phyloP scores from a whole-genome alignment of 2,797 vertebrate species.

The Lutjanus argentimaculatus region DNA sequence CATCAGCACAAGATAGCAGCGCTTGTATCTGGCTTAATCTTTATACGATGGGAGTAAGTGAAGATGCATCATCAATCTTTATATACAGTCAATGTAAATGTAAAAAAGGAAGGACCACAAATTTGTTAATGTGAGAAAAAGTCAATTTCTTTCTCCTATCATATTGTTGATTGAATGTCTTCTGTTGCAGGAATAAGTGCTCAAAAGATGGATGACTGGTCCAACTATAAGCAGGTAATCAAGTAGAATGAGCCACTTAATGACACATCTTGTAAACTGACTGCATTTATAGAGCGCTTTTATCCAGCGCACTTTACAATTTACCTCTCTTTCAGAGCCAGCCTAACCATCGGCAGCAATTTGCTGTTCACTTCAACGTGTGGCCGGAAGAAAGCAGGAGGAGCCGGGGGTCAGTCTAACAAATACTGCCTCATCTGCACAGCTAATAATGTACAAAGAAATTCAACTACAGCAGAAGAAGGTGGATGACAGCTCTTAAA shows the following conservation, averaged over 20 bases:
- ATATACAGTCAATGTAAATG: too few species aligned
- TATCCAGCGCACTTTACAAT: not conserved
- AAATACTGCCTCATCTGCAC: not conserved
- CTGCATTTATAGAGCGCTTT: not conserved
- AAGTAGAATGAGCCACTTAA: constrained; percentile 7
- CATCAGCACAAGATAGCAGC: too few species aligned
- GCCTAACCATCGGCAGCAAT: not conserved
- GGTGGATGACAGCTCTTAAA: not conserved
- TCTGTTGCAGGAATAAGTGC: not conserved
- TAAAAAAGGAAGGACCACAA: too few species aligned
- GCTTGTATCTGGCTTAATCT: too few species aligned
- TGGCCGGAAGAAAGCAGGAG: not conserved
- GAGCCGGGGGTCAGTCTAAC: not conserved
- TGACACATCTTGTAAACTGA: constrained; percentile 12
- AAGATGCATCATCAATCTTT: too few species aligned
- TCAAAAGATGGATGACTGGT: constrained; percentile 6
- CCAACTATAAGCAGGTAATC: not conserved
- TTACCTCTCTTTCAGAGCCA: not conserved
- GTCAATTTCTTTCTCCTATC: not conserved
- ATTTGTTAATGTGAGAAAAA: too few species aligned
- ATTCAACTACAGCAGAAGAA: not conserved
- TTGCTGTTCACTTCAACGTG: not conserved
- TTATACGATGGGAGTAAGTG: too few species aligned
- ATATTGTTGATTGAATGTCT: not conserved
- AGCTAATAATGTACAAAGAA: not conserved